phyloP scores from a whole-genome alignment of 2,888 invertebrate species.

The Philereme transversata region DNA sequence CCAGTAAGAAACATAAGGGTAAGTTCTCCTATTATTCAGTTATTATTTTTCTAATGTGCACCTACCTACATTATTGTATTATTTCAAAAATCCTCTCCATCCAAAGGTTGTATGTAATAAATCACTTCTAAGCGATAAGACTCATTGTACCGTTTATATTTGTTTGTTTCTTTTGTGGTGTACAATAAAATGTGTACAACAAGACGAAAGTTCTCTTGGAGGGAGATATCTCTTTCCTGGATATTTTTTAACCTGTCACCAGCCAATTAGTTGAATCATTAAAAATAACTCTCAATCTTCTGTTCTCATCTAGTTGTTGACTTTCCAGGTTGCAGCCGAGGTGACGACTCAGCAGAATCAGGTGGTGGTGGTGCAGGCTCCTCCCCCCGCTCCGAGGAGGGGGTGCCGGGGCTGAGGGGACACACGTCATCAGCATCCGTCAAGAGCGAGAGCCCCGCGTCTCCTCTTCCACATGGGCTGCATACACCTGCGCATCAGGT shows the following conservation, averaged over 20 bases:
- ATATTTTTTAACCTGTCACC: too few relatives aligned
- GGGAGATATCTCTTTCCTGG: too few relatives aligned
- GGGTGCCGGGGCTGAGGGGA: conserved; percentile 87
- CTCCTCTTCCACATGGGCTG: conserved; percentile 70
- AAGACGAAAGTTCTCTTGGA: too few relatives aligned
- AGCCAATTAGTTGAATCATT: neutral
- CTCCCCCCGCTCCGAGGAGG: conserved; percentile 79
- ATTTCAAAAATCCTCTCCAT: too few relatives aligned
- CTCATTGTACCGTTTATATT: too few relatives aligned
- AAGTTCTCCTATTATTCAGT: conserved; percentile 5
- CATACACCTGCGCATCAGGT: conserved; percentile 80
- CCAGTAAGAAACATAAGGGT: conserved; percentile 98
- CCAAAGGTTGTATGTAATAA: too few relatives aligned
- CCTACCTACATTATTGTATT: too few relatives aligned
- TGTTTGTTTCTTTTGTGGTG: too few relatives aligned
- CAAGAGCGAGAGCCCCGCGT: conserved; percentile 91
- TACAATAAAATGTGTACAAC: too few relatives aligned
- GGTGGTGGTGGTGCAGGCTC: conserved; percentile 84
- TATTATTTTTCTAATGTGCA: too few relatives aligned
- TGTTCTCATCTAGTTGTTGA: too few relatives aligned
- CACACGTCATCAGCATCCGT: conserved; percentile 95
- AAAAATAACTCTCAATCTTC: neutral
- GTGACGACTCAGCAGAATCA: conserved; percentile 82
- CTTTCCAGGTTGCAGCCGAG: conserved; percentile 81
- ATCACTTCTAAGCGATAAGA: too few relatives aligned